Evolutionary conservation across 2,797 vertebrate genomes (phyloP), one percentile per base, ranked within the genome.

Genomic region (Siniperca obscura): DNA sequence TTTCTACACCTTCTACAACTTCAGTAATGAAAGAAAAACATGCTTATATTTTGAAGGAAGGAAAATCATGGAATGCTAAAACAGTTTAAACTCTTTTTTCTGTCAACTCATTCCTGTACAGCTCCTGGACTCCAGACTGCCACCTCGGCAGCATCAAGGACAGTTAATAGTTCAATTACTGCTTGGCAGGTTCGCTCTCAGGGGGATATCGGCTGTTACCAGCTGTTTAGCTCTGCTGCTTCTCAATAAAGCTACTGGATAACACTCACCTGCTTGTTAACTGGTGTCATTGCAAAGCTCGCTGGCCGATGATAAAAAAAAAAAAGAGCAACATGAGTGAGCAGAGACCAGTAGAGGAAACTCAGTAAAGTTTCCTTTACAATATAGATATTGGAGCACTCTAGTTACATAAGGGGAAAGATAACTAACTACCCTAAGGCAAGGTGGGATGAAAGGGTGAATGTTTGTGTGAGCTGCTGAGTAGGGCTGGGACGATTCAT

Each of bases 121-220:
- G 48, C 14, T 27, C 9, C 59, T 55, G 40, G n/a, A 57, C 16
- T 55, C 52, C 30, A 38, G 14, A 44, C 62, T 7, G 61, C 60
- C 27, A 52, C 56, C 56, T 46, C 62, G 1, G 60, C 36, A 56
- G 34, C 72, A 73, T 67, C 38, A 36, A 74, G 56, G 53, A 70
- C 19, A 68, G 65, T 50, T 77, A 70, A 81, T 71, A 64, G 89
- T 80, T 81, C 64, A 83, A 70, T 89, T 89, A 83, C 83, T 44
- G 27, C 72, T 44, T 17, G 50, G 66, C 73, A 66, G 68, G 36
- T 78, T 74, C 1, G 6, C 57, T 80, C 76, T 80, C 70, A 12
- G 27, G 71, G 70, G 69, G 76, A 82, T 3, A 76, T 74, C 13
- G n/a, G 70, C 60, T 70, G 56, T 77, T 83, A 73, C 10, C 68